phyloP scores from a whole-genome alignment of 2,113 vertebrate species.

The Onychorhynchus coronatus region DNA sequence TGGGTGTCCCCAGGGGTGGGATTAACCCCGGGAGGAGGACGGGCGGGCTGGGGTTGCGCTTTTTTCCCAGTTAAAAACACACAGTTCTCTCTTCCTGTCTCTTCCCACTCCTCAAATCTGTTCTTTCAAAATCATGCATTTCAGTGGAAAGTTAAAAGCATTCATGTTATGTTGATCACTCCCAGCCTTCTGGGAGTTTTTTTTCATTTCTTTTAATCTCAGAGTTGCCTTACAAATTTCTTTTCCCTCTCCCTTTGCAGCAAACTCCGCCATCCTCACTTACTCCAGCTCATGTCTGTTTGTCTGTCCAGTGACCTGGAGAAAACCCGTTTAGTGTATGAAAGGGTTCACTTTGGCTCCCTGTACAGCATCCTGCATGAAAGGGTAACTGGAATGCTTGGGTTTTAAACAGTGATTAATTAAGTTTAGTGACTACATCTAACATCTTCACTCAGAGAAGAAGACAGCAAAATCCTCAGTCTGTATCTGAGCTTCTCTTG shows the following conservation, averaged over 20 bases:
- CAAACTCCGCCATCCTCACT: slow-evolving; percentile 73
- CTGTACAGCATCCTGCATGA: slow-evolving; percentile 79
- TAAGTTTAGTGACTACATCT: neutral
- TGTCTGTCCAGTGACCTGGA: slow-evolving; percentile 73
- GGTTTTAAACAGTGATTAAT: neutral
- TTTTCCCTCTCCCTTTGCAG: slow-evolving; percentile 35
- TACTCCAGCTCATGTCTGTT: slow-evolving; percentile 78
- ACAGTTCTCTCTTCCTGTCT: neutral
- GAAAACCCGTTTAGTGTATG: slow-evolving; percentile 73
- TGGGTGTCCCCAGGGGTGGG: neutral
- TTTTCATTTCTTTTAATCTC: neutral
- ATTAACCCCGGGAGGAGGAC: fast-evolving
- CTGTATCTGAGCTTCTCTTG: neutral
- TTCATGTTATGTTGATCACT: fast-evolving
- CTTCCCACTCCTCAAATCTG: neutral
- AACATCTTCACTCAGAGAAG: neutral
- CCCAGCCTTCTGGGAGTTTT: too few relatives aligned
- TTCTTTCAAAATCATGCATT: neutral
- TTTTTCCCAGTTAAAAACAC: neutral
- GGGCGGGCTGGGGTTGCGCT: neutral
- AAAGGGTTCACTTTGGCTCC: slow-evolving; percentile 73
- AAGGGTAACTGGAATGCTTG: slow-evolving; percentile 54
- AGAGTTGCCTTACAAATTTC: neutral
- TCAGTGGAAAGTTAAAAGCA: neutral
- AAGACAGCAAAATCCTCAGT: neutral